phyloP scores from a whole-genome alignment of 1,140 invertebrate species.

The Drosophila teissieri region DNA sequence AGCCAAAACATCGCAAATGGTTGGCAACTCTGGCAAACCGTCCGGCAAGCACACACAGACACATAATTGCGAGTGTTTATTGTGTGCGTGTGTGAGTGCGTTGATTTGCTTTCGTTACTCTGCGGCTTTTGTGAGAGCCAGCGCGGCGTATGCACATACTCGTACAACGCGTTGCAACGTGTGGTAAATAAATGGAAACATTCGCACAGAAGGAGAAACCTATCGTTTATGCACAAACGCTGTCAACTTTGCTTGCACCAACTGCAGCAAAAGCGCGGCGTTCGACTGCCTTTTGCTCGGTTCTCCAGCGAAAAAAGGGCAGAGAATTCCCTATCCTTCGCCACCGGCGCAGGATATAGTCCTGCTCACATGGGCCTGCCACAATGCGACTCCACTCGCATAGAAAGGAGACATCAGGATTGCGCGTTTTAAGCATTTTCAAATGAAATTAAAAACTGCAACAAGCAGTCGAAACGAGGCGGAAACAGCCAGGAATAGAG shows the following conservation, averaged over 20 bases:
- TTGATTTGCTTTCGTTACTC: slow-evolving; percentile 49
- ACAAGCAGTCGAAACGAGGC: slow-evolving; percentile 41
- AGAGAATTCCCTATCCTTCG: slow-evolving; percentile 19
- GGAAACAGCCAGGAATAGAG: slow-evolving; percentile 7
- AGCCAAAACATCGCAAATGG: slow-evolving; percentile 78
- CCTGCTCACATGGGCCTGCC: slow-evolving; percentile 25
- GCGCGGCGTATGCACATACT: slow-evolving; percentile 63
- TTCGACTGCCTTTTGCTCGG: slow-evolving; percentile 54
- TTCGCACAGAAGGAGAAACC: slow-evolving; percentile 28
- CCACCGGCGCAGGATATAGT: slow-evolving; percentile 14
- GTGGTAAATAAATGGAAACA: slow-evolving; percentile 60
- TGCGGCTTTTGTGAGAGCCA: slow-evolving; percentile 42
- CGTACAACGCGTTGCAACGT: slow-evolving; percentile 43
- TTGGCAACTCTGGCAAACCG: slow-evolving; percentile 66
- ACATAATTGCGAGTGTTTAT: slow-evolving; percentile 78
- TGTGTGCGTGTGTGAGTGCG: slow-evolving; percentile 52
- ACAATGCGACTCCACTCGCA: slow-evolving; percentile 38
- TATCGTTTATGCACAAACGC: slow-evolving; percentile 82
- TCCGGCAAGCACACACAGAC: slow-evolving; percentile 34
- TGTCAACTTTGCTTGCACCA: slow-evolving; percentile 70
- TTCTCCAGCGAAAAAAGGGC: slow-evolving; percentile 11
- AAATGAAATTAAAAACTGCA: slow-evolving; percentile 79
- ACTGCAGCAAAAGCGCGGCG: slow-evolving; percentile 66
- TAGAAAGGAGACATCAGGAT: slow-evolving; percentile 50
- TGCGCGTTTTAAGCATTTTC: slow-evolving; percentile 70